Evolutionary conservation across 2,113 vertebrate species (phyloP).

Genomic region (Mus musculus): GRCm39 chr16:34590501-34591000

Average conservation of each 20-base stretch:
- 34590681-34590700: neutral
- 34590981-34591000: neutral
- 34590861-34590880: neutral
- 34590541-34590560: neutral
- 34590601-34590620: neutral
- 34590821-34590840: neutral
- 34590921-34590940: neutral
- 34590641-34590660: slow-evolving; percentile 35
- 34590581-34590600: neutral
- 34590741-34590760: neutral
- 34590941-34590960: neutral
- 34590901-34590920: neutral
- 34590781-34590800: neutral
- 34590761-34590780: neutral
- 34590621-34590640: slow-evolving; percentile 1
- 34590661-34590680: neutral
- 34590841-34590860: neutral
- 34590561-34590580: neutral
- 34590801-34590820: neutral
- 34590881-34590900: neutral
- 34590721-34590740: neutral
- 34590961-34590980: neutral
- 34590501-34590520: neutral
- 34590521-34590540: neutral
- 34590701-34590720: neutral